Evolutionary conservation across 92 coral and sea anemone genomes (phyloP), one percentile per base, ranked within the genome.

Genomic region (Meandrina meandrites): DNA sequence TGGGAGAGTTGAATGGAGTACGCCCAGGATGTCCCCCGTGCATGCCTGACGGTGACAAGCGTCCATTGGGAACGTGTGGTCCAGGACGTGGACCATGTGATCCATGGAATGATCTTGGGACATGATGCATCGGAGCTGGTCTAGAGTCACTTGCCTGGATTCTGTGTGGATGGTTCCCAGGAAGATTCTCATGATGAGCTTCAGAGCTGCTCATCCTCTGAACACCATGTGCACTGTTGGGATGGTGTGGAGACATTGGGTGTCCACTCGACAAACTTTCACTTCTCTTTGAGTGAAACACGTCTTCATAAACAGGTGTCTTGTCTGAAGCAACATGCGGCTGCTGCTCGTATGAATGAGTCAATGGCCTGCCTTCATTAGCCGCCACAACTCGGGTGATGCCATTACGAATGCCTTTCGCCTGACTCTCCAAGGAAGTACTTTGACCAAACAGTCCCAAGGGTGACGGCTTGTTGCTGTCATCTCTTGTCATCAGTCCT

Each of bases 1-100:
- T 92, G 75, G 91, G 93, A 4, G 88, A 88, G 78, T 89, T 89
- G 28, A 89, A 89, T 3, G 92, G 92, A 16, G 92, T 89, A 40
- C 81, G 92, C 30, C 83, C 88, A 3, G 88, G 79, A 31, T 89
- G 91, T 17, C 85, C 89, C 27, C 88, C 91, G n/a, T 91, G 89
- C 86, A 88, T 53, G n/a, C 82, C 70, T 28, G 84, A 85, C 11
- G 94, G 94, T 7, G 94, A 90, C 51, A 92, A 40, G 24, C 86
- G 87, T 15, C 93, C 95, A 57, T 83, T 86, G 56, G 85, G 71
- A 66, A 90, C 80, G 45, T 81, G 77, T 34, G 88, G 50, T 5
- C 86, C 79, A 8, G 91, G 80, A 7, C 86, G 79, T 11, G 64
- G 72, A 12, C 93, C 91, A 1, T 75, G 92, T 40, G 76, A 8